A percentile compares a stretch with the other conserved stretches of the same genome.
Evolutionary conservation across 2,113 vertebrate species (phyloP).

Genomic region (Salminus brasiliensis): DNA sequence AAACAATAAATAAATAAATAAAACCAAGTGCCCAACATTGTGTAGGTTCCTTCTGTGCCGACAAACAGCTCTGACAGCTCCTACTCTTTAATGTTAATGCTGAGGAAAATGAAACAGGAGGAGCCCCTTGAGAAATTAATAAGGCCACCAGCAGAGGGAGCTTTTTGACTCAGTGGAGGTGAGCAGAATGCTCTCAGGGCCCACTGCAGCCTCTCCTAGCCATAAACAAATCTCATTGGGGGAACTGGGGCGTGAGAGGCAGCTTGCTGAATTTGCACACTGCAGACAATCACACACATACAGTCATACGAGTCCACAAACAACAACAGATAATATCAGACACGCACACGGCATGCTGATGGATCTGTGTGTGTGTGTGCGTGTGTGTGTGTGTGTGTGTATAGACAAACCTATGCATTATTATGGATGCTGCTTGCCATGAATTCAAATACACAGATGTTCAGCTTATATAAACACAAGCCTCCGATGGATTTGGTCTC

Average conservation of each 20-base stretch:
- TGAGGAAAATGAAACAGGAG: no score
- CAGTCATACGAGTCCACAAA: not conserved
- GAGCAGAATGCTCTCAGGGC: not conserved
- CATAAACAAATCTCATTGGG: not conserved
- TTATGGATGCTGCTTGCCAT: not conserved
- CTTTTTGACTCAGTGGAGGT: not conserved
- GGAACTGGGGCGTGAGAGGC: not conserved
- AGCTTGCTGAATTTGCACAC: not conserved
- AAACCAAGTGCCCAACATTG: no score
- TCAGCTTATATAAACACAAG: not conserved
- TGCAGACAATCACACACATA: not conserved
- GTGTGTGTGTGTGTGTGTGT: not conserved
- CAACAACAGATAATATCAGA: not conserved
- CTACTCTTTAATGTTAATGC: no score
- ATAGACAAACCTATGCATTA: not conserved
- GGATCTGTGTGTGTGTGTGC: not conserved
- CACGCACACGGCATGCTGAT: not conserved
- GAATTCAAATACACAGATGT: not conserved
- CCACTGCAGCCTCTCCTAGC: not conserved
- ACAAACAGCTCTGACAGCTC: no score
- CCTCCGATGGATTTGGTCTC: not conserved
- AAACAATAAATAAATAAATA: no score
- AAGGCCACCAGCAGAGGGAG: not conserved
- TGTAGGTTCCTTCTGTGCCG: no score
- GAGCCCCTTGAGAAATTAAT: not conserved